Evolutionary conservation across 2,113 vertebrate species (phyloP).

Genomic region (Synchiropus splendidus): DNA sequence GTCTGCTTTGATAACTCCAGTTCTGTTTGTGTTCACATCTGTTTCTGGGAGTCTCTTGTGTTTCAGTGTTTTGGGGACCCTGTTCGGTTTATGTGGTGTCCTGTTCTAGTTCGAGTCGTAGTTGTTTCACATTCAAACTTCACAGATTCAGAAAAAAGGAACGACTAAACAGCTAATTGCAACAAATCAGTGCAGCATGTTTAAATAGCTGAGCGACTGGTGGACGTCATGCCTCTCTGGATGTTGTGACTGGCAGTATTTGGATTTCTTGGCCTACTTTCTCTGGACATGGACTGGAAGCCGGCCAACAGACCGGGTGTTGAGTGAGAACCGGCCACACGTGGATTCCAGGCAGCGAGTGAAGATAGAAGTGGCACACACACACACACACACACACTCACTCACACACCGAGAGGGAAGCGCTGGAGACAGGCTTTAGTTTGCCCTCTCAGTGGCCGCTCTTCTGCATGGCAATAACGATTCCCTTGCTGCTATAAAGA

Average conservation of each 20-base stretch:
- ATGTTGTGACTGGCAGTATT: conserved; percentile 2
- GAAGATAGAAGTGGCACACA: conserved; percentile 21
- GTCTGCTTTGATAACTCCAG: too few species aligned
- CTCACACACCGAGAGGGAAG: conserved; percentile 1
- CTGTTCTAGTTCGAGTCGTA: too few species aligned
- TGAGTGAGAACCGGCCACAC: conserved; percentile 47
- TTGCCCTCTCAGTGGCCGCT: conserved; percentile 28
- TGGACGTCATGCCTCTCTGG: too few species aligned
- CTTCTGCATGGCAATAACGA: conserved; percentile 28
- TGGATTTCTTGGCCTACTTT: conserved; percentile 40
- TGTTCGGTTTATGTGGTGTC: too few species aligned
- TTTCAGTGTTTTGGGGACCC: too few species aligned
- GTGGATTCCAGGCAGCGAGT: conserved; percentile 35
- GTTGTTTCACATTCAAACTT: too few species aligned
- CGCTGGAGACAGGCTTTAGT: conserved; percentile 36
- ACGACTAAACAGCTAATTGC: too few species aligned
- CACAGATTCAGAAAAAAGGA: too few species aligned
- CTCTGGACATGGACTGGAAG: conserved; percentile 19
- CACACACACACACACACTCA: conserved; percentile 5
- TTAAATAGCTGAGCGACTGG: too few species aligned
- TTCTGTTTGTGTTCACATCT: too few species aligned
- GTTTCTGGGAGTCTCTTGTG: too few species aligned
- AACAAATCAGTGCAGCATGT: too few species aligned
- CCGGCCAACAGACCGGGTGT: conserved; percentile 39
- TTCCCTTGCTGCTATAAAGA: conserved; percentile 21